Conservation (phyloP, 2,888 invertebrate genomes). For the Gisinianus flammeolus region DNA sequence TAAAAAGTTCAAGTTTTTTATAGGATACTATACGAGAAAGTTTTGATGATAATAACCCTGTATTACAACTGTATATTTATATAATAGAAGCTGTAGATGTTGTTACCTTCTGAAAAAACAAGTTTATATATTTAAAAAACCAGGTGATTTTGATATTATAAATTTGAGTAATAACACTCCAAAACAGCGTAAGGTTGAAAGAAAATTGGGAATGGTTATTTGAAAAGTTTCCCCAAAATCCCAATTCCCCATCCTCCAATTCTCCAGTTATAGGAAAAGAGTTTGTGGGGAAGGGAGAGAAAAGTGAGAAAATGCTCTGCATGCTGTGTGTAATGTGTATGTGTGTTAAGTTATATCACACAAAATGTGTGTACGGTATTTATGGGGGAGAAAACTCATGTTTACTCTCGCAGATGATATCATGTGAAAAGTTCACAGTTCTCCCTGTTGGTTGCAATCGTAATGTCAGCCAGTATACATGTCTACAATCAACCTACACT, state of each 20-base stretch:
- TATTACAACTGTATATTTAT: not conserved
- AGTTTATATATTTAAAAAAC: not conserved
- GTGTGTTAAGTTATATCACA: no score
- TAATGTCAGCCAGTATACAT: not conserved
- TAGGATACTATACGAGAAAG: no score
- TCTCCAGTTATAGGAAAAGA: not conserved
- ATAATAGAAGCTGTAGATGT: no score
- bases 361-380: not conserved
- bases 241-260: no score
- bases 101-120: no score
- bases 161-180: not conserved
- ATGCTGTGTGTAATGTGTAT: no score
- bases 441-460: conserved; percentile 8
- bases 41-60: not conserved
- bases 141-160: not conserved
- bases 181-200: not conserved
- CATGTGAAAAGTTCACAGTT: conserved; percentile 32
- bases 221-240: not conserved
- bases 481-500: not conserved
- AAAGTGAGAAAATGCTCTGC: not conserved
- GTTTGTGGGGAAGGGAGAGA: conserved; percentile 3
- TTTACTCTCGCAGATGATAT: conserved; percentile 28
- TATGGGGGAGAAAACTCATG: conserved; percentile 2
- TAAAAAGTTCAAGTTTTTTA: not conserved
- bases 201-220: not conserved